Conservation (phyloP, 2,113 vertebrate species). For the Lepus americanus region DNA sequence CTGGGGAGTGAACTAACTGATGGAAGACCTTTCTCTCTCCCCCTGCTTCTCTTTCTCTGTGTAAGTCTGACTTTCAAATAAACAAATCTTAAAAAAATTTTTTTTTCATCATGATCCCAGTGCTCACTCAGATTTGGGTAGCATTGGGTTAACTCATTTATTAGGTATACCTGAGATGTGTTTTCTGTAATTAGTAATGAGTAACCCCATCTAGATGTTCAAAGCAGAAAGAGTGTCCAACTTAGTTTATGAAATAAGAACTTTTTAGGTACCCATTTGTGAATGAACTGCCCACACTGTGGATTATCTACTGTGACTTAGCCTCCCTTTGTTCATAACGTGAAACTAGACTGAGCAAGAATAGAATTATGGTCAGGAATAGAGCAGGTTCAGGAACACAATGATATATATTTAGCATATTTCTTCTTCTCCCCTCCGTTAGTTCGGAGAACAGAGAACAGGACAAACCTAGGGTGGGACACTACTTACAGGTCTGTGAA, state of each 20-base stretch:
- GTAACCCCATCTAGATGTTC: conserved; percentile 11
- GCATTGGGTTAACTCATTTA: background rate
- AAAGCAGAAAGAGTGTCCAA: background rate
- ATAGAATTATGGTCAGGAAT: background rate
- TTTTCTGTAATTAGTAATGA: conserved; percentile 53
- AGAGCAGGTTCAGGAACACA: background rate
- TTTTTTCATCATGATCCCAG: conserved; percentile 24
- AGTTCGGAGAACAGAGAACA: conserved; percentile 35
- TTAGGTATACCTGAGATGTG: conserved; percentile 1
- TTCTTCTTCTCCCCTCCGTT: conserved; percentile 6
- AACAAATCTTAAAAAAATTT: too few species aligned
- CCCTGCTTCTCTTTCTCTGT: too few species aligned
- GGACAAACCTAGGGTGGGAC: background rate
- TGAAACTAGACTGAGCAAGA: conserved; percentile 43
- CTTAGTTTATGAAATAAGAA: conserved; percentile 17
- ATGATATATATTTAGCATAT: background rate
- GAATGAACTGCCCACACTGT: background rate
- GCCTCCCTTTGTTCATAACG: background rate
- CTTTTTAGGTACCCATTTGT: background rate
- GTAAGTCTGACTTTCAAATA: too few species aligned
- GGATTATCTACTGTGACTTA: background rate
- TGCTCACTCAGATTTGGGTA: conserved; percentile 18
- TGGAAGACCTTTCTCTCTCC: too few species aligned
- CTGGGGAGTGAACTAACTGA: too few species aligned
- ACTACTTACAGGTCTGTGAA: background rate